Percentiles rank a stretch among this genome's conserved stretches.
Evolutionary conservation across 2,113 vertebrate species (phyloP).

Genomic region (Perccottus glenii): DNA sequence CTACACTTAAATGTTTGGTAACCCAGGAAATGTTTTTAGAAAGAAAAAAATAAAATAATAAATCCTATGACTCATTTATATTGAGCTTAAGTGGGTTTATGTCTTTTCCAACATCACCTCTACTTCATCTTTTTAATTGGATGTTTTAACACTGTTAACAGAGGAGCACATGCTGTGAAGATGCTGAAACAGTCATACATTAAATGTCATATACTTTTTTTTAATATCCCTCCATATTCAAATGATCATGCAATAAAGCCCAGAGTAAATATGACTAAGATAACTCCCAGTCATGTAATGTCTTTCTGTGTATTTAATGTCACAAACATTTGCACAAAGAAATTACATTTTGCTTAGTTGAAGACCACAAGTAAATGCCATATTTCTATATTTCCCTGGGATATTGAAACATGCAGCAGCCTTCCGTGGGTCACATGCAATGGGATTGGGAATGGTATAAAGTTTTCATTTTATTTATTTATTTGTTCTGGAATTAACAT

Average conservation of each 20-base stretch:
- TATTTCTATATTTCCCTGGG: slow-evolving; percentile 51
- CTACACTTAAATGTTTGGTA: slow-evolving; percentile 29
- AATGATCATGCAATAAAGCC: slow-evolving; percentile 70
- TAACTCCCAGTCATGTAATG: slow-evolving; percentile 70
- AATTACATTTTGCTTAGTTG: slow-evolving; percentile 80
- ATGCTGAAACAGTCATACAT: slow-evolving; percentile 66
- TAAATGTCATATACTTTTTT: slow-evolving; percentile 71
- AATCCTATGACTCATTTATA: slow-evolving; percentile 17
- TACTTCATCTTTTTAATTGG: slow-evolving; percentile 47
- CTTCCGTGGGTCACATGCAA: too few species aligned
- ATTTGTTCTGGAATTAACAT: too few species aligned
- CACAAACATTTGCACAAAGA: slow-evolving; percentile 82
- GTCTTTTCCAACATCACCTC: slow-evolving; percentile 46
- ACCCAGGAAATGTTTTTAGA: slow-evolving; percentile 13
- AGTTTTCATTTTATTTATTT: too few species aligned
- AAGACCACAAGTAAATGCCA: slow-evolving; percentile 72
- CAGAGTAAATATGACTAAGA: slow-evolving; percentile 67
- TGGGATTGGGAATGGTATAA: too few species aligned
- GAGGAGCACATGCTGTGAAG: slow-evolving; percentile 36
- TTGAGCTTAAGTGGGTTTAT: slow-evolving; percentile 48
- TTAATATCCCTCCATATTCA: slow-evolving; percentile 57
- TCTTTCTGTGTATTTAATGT: slow-evolving; percentile 80
- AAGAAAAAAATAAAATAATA: neutral
- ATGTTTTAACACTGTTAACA: slow-evolving; percentile 40
- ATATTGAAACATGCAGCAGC: slow-evolving; percentile 46